Conservation (phyloP, 2,113 vertebrate species). For the Eretmochelys imbricata region DNA sequence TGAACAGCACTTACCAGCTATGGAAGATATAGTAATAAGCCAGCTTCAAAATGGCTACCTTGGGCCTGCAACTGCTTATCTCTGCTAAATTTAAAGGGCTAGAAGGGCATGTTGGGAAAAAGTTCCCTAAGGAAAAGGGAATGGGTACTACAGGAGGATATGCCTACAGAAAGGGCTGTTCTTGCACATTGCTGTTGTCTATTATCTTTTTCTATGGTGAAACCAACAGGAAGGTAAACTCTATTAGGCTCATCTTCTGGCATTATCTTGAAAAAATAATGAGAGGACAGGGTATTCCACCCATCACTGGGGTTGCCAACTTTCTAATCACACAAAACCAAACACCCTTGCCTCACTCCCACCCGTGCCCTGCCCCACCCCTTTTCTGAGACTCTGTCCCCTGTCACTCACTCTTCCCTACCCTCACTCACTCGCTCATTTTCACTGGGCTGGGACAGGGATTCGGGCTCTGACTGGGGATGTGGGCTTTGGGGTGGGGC, state of each 20-base stretch:
- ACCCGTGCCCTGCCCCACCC: too few relatives aligned
- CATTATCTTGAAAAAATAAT: not conserved
- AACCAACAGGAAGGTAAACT: not conserved
- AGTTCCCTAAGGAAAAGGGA: not conserved
- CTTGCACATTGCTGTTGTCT: not conserved
- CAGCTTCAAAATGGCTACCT: slow-evolving; percentile 37
- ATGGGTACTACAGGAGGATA: slow-evolving; percentile 9
- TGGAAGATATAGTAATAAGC: not conserved
- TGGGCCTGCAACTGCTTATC: slow-evolving; percentile 40
- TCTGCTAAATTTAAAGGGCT: slow-evolving; percentile 46
- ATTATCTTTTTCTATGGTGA: not conserved
- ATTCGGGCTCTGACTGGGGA: too few relatives aligned
- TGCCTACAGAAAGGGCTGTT: not conserved
- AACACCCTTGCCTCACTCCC: too few relatives aligned
- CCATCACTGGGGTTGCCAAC: too few relatives aligned
- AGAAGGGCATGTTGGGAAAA: slow-evolving; percentile 9
- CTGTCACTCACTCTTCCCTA: too few relatives aligned
- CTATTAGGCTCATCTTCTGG: slow-evolving; percentile 8
- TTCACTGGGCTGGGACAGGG: too few relatives aligned
- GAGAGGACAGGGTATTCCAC: too few relatives aligned
- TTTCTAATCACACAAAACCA: too few relatives aligned
- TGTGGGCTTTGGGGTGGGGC: too few relatives aligned
- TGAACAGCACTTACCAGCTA: not conserved
- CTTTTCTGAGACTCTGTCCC: too few relatives aligned
- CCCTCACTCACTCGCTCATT: too few relatives aligned